A percentile compares a stretch with the other conserved stretches of the same genome.
phyloP scores from a whole-genome alignment of 2,888 invertebrate species.

The Apamea epomidion region DNA sequence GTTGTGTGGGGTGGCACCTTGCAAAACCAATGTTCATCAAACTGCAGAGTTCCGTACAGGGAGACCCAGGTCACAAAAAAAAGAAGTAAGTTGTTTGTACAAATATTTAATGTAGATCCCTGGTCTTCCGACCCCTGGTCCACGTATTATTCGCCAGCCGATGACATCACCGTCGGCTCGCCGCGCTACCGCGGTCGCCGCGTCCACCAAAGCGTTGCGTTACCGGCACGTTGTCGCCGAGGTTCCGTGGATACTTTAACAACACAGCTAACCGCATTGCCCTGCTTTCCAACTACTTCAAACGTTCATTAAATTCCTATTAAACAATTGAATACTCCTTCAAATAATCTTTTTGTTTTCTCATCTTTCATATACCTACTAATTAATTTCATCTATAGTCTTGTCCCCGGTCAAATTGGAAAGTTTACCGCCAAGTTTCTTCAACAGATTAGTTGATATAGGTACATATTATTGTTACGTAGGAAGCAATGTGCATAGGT shows the following conservation, averaged over 20 bases:
- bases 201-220: constrained; percentile 26
- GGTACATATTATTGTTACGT: constrained; percentile 24
- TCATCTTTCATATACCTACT: too few species aligned
- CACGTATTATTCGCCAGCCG: constrained; percentile 78
- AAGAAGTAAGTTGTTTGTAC: background rate
- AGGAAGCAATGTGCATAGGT: constrained; percentile 23
- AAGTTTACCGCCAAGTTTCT: background rate
- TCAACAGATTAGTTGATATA: constrained; percentile 31
- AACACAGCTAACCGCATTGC: constrained; percentile 13
- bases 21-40: background rate
- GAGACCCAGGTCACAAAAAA: background rate
- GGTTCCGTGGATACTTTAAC: constrained; percentile 14
- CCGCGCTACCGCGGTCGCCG: constrained; percentile 25
- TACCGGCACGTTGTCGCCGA: constrained; percentile 11
- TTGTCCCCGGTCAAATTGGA: constrained; percentile 13
- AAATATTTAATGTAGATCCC: background rate
- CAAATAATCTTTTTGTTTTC: background rate
- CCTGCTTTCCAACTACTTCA: background rate
- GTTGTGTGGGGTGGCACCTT: background rate
- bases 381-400: background rate
- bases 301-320: background rate
- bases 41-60: background rate
- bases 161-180: constrained; percentile 81
- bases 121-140: constrained; percentile 67
- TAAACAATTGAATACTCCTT: background rate